These are phyloP conservation scores for Apteryx owenii DNA, from an alignment of 2,113 vertebrate species.

Conservation along the genomic window DNA sequence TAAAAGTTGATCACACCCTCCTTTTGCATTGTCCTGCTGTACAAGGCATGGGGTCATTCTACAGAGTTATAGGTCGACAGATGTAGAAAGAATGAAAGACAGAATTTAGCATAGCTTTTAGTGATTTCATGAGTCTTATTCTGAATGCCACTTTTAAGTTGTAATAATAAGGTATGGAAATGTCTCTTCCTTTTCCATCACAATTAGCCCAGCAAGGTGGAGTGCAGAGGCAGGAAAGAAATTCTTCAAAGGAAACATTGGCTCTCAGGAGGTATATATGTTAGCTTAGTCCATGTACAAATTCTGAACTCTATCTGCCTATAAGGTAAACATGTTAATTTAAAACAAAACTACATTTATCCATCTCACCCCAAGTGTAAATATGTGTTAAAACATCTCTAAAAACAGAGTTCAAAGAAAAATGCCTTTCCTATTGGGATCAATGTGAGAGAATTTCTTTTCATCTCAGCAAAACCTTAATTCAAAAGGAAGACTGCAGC, in stretches of 20 bases:
- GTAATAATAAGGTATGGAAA: not conserved
- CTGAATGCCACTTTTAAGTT: not conserved
- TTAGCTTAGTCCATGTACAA: conserved; percentile 47
- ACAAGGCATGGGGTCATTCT: not conserved
- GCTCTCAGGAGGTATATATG: conserved; percentile 32
- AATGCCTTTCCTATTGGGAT: conserved; percentile 56
- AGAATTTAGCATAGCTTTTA: not conserved
- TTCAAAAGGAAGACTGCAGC: conserved; percentile 55
- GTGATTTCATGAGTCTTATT: not conserved
- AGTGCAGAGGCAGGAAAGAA: conserved; percentile 10
- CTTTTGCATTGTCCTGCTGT: not conserved
- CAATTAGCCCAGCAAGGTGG: not conserved
- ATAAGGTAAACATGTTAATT: conserved; percentile 65
- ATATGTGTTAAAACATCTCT: conserved; percentile 45
- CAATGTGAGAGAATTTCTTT: conserved; percentile 57
- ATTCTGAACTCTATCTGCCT: conserved; percentile 45
- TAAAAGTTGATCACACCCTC: not conserved
- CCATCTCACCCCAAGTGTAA: conserved; percentile 40
- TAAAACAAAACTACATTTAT: conserved; percentile 68
- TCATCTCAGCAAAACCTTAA: conserved; percentile 66
- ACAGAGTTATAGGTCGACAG: not conserved
- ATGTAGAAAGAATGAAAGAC: not conserved
- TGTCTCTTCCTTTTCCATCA: not conserved
- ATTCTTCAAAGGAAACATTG: conserved; percentile 57
- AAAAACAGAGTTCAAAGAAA: conserved; percentile 73